Evolutionary conservation across 2,797 vertebrate species (phyloP).

Genomic region (Coregonus suidteri): DNA sequence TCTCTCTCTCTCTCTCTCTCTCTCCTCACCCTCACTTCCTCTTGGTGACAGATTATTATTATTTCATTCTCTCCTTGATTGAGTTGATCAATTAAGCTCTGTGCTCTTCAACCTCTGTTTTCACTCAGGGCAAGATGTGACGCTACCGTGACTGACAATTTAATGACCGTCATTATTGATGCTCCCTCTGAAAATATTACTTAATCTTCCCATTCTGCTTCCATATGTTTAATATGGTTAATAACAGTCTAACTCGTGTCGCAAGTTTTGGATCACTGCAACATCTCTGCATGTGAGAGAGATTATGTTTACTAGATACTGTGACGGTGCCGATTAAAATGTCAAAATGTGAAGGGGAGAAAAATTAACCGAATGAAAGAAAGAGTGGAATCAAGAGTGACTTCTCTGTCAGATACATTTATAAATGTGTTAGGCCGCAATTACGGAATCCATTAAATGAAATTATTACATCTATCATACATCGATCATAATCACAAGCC

Average conservation of each 20-base stretch:
- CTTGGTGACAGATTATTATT: not conserved
- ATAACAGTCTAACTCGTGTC: constrained; percentile 1
- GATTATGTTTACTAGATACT: constrained; percentile 5
- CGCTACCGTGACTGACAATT: constrained; percentile 16
- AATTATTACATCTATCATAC: not conserved
- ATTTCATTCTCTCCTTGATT: constrained; percentile 5
- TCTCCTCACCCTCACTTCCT: not conserved
- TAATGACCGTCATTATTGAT: constrained; percentile 20
- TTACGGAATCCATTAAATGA: constrained; percentile 22
- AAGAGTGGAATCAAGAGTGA: constrained; percentile 21
- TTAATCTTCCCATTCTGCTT: constrained; percentile 15
- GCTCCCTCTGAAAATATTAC: constrained; percentile 23
- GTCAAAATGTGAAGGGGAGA: not conserved
- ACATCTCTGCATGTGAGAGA: not conserved
- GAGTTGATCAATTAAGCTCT: not conserved
- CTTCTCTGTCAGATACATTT: constrained; percentile 4
- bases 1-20: not conserved
- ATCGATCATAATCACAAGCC: constrained; percentile 2
- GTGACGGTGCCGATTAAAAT: not conserved
- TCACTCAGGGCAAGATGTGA: not conserved
- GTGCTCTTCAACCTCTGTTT: not conserved
- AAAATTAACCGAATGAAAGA: constrained; percentile 21
- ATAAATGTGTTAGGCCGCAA: constrained; percentile 22
- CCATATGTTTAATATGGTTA: constrained; percentile 18
- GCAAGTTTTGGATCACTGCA: constrained; percentile 11